These are phyloP conservation scores for Emydocephalus ijimae DNA, from an alignment of 2,113 vertebrate genomes.

Conservation along the genomic window DNA sequence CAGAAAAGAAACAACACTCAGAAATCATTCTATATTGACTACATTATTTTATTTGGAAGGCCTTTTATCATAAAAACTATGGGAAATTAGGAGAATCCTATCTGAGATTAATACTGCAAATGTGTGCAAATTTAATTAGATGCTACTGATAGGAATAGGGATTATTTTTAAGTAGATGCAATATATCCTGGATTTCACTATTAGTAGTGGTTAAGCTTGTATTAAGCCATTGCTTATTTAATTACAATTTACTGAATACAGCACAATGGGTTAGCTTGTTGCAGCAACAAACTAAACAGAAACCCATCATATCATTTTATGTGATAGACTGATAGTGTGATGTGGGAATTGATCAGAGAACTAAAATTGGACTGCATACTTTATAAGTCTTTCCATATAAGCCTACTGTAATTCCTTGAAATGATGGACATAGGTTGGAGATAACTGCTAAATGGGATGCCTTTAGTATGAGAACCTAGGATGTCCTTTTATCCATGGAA, in stretches of 20 bases:
- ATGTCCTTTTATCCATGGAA: background rate
- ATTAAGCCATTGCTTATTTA: background rate
- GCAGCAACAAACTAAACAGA: background rate
- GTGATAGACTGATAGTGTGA: background rate
- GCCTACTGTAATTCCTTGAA: background rate
- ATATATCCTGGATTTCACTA: background rate
- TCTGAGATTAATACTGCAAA: constrained; percentile 30
- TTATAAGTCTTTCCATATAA: background rate
- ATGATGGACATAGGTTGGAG: background rate
- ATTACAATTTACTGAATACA: background rate
- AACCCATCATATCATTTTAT: background rate
- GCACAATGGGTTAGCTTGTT: background rate
- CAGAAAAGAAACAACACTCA: background rate
- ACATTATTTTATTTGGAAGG: background rate
- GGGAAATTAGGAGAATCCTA: constrained; percentile 33
- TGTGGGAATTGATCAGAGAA: background rate
- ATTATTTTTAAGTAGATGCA: background rate
- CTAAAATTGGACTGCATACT: background rate
- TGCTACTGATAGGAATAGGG: background rate
- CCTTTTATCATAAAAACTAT: constrained; percentile 28
- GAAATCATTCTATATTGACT: background rate
- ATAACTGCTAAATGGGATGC: background rate
- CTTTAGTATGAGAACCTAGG: background rate
- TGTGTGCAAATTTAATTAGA: background rate
- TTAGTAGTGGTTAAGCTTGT: constrained; percentile 9